Conservation (phyloP, 2,888 invertebrate genomes). For the Tetramorium bicarinatum region DNA sequence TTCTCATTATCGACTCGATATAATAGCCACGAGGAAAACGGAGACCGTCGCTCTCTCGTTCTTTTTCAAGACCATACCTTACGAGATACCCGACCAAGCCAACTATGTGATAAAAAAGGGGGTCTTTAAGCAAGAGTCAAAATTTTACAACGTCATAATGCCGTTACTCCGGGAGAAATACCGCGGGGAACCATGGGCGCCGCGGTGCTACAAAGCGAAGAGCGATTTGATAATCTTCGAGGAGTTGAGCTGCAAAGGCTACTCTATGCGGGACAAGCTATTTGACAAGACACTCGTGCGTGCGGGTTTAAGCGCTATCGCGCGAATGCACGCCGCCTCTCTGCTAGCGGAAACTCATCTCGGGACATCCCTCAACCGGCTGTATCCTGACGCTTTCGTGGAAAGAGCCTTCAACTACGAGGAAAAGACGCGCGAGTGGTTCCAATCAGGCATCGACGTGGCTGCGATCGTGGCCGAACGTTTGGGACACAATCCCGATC, state of each 20-base stretch:
- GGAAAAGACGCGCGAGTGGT: constrained; percentile 75
- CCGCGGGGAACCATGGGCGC: constrained; percentile 78
- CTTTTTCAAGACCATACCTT: constrained; percentile 89
- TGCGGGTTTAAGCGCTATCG: constrained; percentile 78
- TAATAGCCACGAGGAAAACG: constrained; percentile 58
- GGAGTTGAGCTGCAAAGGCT: constrained; percentile 83
- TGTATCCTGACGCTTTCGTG: constrained; percentile 76
- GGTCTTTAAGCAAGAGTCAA: constrained; percentile 87
- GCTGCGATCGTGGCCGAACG: constrained; percentile 76
- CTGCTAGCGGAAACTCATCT: constrained; percentile 79
- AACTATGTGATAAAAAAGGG: constrained; percentile 87
- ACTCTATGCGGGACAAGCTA: constrained; percentile 69
- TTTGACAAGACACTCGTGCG: constrained; percentile 76
- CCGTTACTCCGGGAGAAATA: constrained; percentile 83
- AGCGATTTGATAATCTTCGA: constrained; percentile 84
- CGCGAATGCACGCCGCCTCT: constrained; percentile 81
- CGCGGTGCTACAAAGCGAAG: constrained; percentile 82
- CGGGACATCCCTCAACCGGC: constrained; percentile 71
- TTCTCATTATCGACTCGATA: constrained; percentile 74
- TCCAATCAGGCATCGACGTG: constrained; percentile 71
- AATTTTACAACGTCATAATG: constrained; percentile 86
- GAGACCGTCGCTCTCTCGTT: constrained; percentile 80
- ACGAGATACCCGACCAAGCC: constrained; percentile 86
- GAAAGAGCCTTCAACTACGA: constrained; percentile 72
- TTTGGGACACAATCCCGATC: constrained; percentile 68